Evolutionary conservation across 2,888 invertebrate genomes (phyloP), one percentile per base, ranked within the genome.

Genomic region (Lacanobia oleracea): DNA sequence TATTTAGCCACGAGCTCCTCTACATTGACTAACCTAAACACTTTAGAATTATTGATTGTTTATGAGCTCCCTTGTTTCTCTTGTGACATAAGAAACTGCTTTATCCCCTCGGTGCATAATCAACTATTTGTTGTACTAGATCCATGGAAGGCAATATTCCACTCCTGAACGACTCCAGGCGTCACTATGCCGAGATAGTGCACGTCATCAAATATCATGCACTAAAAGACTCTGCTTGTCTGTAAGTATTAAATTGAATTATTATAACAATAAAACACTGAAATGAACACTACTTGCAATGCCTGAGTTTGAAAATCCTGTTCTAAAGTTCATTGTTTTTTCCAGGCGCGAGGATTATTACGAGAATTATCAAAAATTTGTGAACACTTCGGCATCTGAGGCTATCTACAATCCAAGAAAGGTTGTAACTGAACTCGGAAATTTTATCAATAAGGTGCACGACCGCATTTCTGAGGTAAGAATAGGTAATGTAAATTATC

Each of bases 61-160:
- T 33, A 27, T 27, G 3, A 2, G 3, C 27, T 27, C 2, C 27
- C 3, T 27, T 27, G 27, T 27, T 27, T 3, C 27, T 27, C 27
- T 27, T 27, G 45, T 45, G 45, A 18, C 10, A 45, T 27, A 45
- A 45, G 16, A 18, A 5, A 6, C 45, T 45, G 16, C 45, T 45
- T 45, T 45, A 45, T 45, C 45, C 45, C 5, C 45, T 16, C 18
- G 8, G 18, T 48, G 2, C 48, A 16, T 48, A 48, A 16, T 18
- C 18, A 48, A 18, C 18, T 48, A 43, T 48, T 23, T 67, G 1
- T 23, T 51, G 1, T 16, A 16, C 21, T 21, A 68, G 68, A 43
- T 66, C 66, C 8, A 67, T 67, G 67, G 40, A 51, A 12, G 67
- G 50, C 2, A 3, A 66, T 50, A 51, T 67, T 16, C 67, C 67